These are phyloP conservation scores for Papilio dardanus DNA, from an alignment of 1,140 invertebrate species.

Conservation along the genomic window DNA sequence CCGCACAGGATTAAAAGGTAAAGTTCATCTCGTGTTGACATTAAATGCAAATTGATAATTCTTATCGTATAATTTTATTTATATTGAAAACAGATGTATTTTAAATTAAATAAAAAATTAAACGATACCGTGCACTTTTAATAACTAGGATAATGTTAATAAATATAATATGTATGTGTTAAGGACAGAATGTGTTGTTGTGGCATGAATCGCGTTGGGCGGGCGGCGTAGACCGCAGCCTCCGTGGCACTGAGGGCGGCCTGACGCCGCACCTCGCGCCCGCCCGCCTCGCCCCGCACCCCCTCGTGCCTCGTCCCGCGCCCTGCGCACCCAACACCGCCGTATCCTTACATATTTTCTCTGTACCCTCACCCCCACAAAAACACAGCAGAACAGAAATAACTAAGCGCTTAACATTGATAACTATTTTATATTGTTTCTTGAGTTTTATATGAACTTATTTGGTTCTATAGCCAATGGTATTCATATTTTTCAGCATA, in stretches of 20 bases:
- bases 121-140: slow-evolving; percentile 40
- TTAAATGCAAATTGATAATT: slow-evolving; percentile 41
- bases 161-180: background rate
- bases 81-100: background rate
- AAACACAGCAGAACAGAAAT: background rate
- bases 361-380: slow-evolving; percentile 50
- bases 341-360: slow-evolving; percentile 74
- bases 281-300: slow-evolving; percentile 41
- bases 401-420: background rate
- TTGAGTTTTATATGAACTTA: too few relatives aligned
- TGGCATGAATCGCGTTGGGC: slow-evolving; percentile 47
- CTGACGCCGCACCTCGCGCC: slow-evolving; percentile 47
- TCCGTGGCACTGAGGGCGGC: slow-evolving; percentile 73
- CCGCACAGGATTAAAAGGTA: slow-evolving; percentile 38
- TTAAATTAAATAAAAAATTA: background rate
- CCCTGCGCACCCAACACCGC: slow-evolving; percentile 53
- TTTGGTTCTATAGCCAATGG: too few relatives aligned
- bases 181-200: background rate
- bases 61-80: slow-evolving; percentile 22
- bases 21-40: slow-evolving; percentile 42
- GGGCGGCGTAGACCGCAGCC: slow-evolving; percentile 69
- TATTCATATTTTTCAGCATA: too few relatives aligned
- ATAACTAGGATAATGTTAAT: slow-evolving; percentile 12
- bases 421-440: background rate
- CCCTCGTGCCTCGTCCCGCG: background rate